Percentiles rank a stretch among this genome's conserved stretches.
phyloP scores from a whole-genome alignment of 1,140 invertebrate genomes.

The Macrotrachela quadricornifera region DNA sequence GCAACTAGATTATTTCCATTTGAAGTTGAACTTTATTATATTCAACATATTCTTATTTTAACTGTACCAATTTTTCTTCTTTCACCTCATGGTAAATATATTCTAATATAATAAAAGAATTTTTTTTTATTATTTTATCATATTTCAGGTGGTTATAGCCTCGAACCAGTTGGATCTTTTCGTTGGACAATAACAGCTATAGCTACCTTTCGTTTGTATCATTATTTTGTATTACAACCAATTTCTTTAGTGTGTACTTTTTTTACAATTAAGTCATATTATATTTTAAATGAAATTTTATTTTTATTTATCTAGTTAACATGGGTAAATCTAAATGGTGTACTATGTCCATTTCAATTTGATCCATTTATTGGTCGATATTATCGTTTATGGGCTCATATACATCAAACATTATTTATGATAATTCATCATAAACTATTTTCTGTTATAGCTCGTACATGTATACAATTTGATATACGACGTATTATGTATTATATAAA shows the following conservation, averaged over 20 bases:
- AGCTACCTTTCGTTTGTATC: conserved; percentile 58
- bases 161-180: conserved; percentile 55
- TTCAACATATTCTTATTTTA: conserved; percentile 74
- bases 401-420: conserved; percentile 44
- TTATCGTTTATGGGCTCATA: conserved; percentile 55
- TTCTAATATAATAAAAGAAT: too few species aligned
- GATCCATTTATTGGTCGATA: conserved; percentile 71
- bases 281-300: too few species aligned
- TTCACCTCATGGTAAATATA: conserved; percentile 48
- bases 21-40: conserved; percentile 69
- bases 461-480: too few species aligned
- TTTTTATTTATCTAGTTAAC: conserved; percentile 21
- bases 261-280: too few species aligned
- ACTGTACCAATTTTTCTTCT: conserved; percentile 73
- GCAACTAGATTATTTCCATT: conserved; percentile 65
- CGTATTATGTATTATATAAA: too few species aligned
- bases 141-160: conserved; percentile 52
- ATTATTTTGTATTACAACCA: conserved; percentile 58
- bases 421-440: conserved; percentile 22
- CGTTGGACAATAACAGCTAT: conserved; percentile 61
- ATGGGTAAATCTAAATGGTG: conserved; percentile 76
- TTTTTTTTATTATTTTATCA: conserved; percentile 2
- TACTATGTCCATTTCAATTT: conserved; percentile 68
- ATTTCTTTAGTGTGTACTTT: conserved; percentile 45
- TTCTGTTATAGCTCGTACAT: not conserved